Evolutionary conservation across 1,140 invertebrate species (phyloP).

Genomic region (Drosophila melanica): DNA sequence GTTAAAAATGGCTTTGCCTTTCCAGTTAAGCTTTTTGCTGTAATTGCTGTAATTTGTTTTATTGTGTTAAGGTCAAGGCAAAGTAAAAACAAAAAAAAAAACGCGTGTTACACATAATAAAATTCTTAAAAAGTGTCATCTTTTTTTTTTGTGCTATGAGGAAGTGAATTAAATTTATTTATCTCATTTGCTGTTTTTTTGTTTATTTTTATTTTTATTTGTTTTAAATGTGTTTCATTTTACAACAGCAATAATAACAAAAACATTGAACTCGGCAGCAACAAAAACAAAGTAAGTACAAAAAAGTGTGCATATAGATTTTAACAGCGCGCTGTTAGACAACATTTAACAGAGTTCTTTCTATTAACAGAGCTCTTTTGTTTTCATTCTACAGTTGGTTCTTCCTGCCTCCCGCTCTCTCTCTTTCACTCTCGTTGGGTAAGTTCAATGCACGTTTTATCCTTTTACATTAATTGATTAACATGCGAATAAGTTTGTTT

Average conservation of each 20-base stretch:
- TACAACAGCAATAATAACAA: constrained; percentile 30
- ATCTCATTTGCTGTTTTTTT: neutral
- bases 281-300: constrained; percentile 35
- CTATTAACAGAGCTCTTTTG: neutral
- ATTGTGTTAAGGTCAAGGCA: constrained; percentile 83
- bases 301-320: constrained; percentile 11
- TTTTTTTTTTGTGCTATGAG: constrained; percentile 54
- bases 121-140: constrained; percentile 51
- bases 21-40: constrained; percentile 39
- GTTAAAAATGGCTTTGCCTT: constrained; percentile 41
- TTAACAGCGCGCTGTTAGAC: constrained; percentile 12
- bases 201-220: constrained; percentile 21
- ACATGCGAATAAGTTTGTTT: constrained; percentile 35
- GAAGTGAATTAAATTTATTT: constrained; percentile 57
- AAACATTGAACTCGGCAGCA: constrained; percentile 59
- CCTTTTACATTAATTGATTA: constrained; percentile 74
- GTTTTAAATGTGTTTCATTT: constrained; percentile 49
- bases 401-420: neutral
- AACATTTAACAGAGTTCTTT: neutral
- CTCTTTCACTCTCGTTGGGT: neutral
- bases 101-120: constrained; percentile 43
- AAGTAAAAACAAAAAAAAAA: constrained; percentile 70
- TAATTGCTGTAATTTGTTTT: constrained; percentile 77
- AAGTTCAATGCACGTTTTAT: constrained; percentile 73
- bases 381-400: neutral